Evolutionary conservation across 2,888 invertebrate genomes (phyloP).

Genomic region (Pegoplata infirma): DNA sequence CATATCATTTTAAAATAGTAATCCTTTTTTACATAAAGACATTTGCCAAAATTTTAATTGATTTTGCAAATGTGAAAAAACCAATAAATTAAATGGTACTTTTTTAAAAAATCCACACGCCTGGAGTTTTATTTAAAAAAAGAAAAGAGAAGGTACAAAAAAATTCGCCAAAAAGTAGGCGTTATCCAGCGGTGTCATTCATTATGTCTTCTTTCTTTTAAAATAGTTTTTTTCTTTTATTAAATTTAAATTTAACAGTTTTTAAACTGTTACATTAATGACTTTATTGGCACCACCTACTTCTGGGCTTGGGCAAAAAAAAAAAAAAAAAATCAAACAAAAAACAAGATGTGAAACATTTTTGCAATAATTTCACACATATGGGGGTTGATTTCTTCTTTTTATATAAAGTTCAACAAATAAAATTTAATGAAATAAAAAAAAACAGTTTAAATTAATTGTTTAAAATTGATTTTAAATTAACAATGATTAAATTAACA

Average conservation of each 20-base stretch:
- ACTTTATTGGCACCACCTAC: conserved; percentile 57
- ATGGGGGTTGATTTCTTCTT: conserved; percentile 34
- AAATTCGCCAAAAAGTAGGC: conserved; percentile 44
- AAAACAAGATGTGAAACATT: not conserved
- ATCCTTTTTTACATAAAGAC: conserved; percentile 35
- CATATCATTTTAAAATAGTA: not conserved
- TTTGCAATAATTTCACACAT: conserved; percentile 18
- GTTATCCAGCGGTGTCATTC: conserved; percentile 43
- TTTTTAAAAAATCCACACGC: conserved; percentile 20
- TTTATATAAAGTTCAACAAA: too few relatives aligned
- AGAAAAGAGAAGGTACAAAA: too few relatives aligned
- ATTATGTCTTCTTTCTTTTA: conserved; percentile 10
- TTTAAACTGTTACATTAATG: too few relatives aligned
- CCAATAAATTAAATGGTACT: conserved; percentile 14
- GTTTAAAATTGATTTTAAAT: conserved; percentile 53
- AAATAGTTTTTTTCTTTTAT: conserved; percentile 31
- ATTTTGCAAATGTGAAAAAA: conserved; percentile 12
- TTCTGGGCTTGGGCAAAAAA: conserved; percentile 29
- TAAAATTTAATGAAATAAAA: conserved; percentile 9
- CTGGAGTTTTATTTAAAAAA: not conserved
- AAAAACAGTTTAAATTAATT: conserved; percentile 47
- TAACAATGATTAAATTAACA: conserved; percentile 48
- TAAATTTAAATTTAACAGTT: too few relatives aligned
- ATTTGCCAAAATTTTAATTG: conserved; percentile 15
- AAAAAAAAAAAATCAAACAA: conserved; percentile 8